These are phyloP conservation scores for Paraescarpia echinospica DNA, from an alignment of 1,140 invertebrate genomes.

Conservation along the genomic window DNA sequence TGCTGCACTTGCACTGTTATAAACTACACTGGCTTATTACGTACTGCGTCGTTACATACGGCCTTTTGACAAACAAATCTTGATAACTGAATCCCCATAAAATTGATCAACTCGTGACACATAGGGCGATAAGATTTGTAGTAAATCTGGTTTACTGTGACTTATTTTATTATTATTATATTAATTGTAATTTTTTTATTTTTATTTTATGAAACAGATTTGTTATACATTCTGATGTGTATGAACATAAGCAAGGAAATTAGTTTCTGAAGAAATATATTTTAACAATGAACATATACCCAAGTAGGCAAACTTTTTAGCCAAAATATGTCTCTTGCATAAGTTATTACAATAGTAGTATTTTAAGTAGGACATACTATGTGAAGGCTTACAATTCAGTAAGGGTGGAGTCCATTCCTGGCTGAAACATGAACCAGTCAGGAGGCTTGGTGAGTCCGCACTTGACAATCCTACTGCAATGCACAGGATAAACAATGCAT, in stretches of 20 bases:
- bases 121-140: no score
- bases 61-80: neutral
- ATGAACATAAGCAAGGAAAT: neutral
- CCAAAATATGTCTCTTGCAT: neutral
- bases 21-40: neutral
- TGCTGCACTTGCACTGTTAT: neutral
- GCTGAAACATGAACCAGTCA: conserved; percentile 36
- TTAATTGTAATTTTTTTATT: no score
- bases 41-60: neutral
- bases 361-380: neutral
- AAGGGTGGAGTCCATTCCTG: conserved; percentile 26
- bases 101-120: no score
- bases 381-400: conserved; percentile 39
- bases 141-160: no score
- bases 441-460: conserved; percentile 37
- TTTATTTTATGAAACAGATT: no score
- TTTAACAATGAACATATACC: neutral
- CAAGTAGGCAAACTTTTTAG: neutral
- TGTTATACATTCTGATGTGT: no score
- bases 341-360: neutral
- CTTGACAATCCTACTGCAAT: conserved; percentile 38
- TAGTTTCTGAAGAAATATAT: neutral
- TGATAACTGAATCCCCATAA: no score
- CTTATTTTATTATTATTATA: neutral
- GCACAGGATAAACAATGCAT: neutral